Evolutionary conservation across 37 sponge, comb jelly and placozoan species (phyloP).

Genomic region (Bolinopsis microptera): DNA sequence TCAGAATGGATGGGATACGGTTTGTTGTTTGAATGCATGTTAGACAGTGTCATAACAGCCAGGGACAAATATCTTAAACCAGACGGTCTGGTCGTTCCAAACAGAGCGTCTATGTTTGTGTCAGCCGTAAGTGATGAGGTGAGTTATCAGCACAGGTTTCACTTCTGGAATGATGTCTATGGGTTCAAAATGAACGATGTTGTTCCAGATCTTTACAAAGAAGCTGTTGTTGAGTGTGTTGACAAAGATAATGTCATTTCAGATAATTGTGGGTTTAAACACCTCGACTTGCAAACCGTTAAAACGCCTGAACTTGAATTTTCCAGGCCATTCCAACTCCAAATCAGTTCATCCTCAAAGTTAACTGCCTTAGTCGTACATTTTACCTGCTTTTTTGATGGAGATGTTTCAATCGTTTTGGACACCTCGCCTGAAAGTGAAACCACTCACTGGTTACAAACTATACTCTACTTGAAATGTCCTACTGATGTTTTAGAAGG

Average conservation of each 20-base stretch:
- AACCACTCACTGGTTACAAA: constrained; percentile 41
- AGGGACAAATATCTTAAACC: constrained; percentile 48
- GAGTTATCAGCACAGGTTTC: neutral
- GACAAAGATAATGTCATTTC: neutral
- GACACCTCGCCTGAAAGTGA: neutral
- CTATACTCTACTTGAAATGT: constrained; percentile 2
- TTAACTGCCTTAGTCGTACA: neutral
- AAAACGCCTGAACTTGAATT: constrained; percentile 37
- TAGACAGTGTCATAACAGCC: constrained; percentile 40
- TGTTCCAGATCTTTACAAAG: constrained; percentile 1
- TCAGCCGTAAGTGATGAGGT: neutral
- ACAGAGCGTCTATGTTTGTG: constrained; percentile 19
- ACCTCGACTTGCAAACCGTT: constrained; percentile 23
- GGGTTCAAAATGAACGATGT: constrained; percentile 33
- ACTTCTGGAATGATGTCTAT: constrained; percentile 44
- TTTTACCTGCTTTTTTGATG: constrained; percentile 50
- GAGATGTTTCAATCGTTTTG: neutral
- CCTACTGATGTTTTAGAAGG: neutral
- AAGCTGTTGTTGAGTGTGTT: neutral
- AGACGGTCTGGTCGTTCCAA: constrained; percentile 27
- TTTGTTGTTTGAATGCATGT: constrained; percentile 52
- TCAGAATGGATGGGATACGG: constrained; percentile 64
- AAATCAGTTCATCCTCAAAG: neutral
- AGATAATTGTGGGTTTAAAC: constrained; percentile 27
- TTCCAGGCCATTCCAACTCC: neutral